A percentile compares a stretch with the other conserved stretches of the same genome.
phyloP scores from a whole-genome alignment of 1,140 invertebrate species.

The Stegodyphus mimosarum region DNA sequence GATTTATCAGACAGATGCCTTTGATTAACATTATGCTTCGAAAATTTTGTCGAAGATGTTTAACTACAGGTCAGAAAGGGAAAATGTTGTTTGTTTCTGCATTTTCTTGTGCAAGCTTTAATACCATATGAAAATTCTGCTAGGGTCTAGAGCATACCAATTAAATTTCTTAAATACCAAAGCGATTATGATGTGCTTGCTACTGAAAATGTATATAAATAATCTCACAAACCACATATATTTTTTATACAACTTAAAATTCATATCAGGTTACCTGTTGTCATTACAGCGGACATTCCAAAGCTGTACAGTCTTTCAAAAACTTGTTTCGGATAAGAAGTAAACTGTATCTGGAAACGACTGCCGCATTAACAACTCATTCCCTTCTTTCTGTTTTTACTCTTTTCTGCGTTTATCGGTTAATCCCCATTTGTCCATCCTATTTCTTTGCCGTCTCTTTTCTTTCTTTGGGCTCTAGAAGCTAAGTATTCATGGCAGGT shows the following conservation, averaged over 20 bases:
- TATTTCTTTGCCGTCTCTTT: constrained; percentile 44
- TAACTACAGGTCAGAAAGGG: too few species aligned
- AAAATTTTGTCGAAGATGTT: too few species aligned
- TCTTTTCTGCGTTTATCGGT: constrained; percentile 28
- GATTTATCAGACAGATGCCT: too few species aligned
- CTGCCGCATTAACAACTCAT: constrained; percentile 26
- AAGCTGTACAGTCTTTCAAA: constrained; percentile 16
- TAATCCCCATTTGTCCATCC: constrained; percentile 47
- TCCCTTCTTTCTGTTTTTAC: constrained; percentile 1
- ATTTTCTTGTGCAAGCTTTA: too few species aligned
- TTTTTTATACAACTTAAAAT: constrained; percentile 9
- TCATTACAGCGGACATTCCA: constrained; percentile 35
- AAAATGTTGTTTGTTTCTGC: too few species aligned
- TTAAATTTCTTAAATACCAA: not conserved
- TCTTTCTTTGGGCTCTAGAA: constrained; percentile 2
- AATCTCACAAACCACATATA: not conserved
- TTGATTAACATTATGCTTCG: too few species aligned
- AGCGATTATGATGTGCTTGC: not conserved
- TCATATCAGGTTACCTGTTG: constrained; percentile 27
- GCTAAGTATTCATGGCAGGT: constrained; percentile 9
- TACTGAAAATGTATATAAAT: constrained; percentile 5
- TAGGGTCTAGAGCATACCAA: not conserved
- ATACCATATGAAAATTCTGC: too few species aligned
- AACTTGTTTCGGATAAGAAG: not conserved
- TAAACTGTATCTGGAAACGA: constrained; percentile 1